Percentiles rank a stretch among this genome's conserved stretches.
These are phyloP conservation scores for Lepidurus packardi DNA, from an alignment of 1,140 invertebrate genomes.

Conservation along the genomic window DNA sequence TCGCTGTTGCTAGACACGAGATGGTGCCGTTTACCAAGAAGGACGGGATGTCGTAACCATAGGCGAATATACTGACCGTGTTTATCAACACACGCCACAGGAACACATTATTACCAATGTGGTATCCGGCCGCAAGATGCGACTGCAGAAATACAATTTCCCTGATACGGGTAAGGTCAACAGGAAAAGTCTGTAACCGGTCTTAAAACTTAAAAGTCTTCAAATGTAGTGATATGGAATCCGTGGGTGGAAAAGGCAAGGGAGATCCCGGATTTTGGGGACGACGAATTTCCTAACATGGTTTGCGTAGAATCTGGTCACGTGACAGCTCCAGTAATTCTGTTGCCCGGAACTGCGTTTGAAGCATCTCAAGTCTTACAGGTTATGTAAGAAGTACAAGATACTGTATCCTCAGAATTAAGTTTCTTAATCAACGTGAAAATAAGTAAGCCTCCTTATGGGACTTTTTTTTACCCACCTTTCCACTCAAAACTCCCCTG, in stretches of 20 bases:
- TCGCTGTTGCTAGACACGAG: conserved; percentile 56
- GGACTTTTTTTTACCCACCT: neutral
- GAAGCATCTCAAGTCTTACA: conserved; percentile 80
- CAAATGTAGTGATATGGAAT: conserved; percentile 80
- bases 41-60: conserved; percentile 80
- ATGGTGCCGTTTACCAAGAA: conserved; percentile 76
- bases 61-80: conserved; percentile 83
- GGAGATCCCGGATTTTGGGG: conserved; percentile 86
- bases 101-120: conserved; percentile 90
- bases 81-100: conserved; percentile 86
- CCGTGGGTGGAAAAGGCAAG: conserved; percentile 89
- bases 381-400: conserved; percentile 52
- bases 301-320: conserved; percentile 89
- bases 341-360: conserved; percentile 78
- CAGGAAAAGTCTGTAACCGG: neutral
- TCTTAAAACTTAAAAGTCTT: neutral
- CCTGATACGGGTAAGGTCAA: conserved; percentile 67
- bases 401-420: neutral
- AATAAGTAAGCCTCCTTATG: neutral
- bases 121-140: conserved; percentile 82
- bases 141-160: conserved; percentile 88
- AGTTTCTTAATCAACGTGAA: neutral
- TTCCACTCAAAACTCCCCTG: neutral
- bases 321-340: conserved; percentile 73
- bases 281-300: conserved; percentile 82